Evolutionary conservation across 1,140 invertebrate genomes (phyloP).

Genomic region (Epicauta chinensis): DNA sequence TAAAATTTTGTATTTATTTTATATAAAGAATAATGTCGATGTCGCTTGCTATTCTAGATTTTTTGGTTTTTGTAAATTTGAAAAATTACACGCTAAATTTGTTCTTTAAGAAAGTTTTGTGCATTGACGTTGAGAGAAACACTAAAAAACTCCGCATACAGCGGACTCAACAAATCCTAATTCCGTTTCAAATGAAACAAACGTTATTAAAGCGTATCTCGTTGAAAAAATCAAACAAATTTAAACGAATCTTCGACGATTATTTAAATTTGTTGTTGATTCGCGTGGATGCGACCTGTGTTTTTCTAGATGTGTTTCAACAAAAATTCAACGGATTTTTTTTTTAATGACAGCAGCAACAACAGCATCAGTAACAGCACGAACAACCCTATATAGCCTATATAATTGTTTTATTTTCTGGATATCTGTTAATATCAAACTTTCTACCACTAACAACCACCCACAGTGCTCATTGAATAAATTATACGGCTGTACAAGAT

Average conservation of each 20-base stretch:
- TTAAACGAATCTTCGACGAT: no score
- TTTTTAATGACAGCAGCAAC: no score
- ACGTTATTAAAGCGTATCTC: conserved; percentile 1
- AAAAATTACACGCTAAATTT: conserved; percentile 21
- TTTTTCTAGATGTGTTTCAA: no score
- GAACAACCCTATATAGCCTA: conserved; percentile 28
- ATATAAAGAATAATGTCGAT: conserved; percentile 43
- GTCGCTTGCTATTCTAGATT: conserved; percentile 37
- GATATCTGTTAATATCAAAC: conserved; percentile 24
- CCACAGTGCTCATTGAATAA: conserved; percentile 30
- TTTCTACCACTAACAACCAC: conserved; percentile 27
- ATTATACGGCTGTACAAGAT: conserved; percentile 23
- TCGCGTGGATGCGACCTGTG: no score
- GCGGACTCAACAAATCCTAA: conserved; percentile 11
- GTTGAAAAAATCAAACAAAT: background rate
- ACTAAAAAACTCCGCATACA: conserved; percentile 23
- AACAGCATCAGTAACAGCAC: conserved; percentile 12
- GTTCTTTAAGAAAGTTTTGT: conserved; percentile 33
- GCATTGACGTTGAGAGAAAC: conserved; percentile 39
- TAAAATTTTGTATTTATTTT: conserved; percentile 14
- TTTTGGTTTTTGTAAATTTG: conserved; percentile 24
- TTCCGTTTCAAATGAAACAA: background rate
- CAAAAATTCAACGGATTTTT: no score
- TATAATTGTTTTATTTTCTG: conserved; percentile 3
- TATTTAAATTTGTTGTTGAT: no score